These are phyloP conservation scores for Pterobdella sp. DNA, from an alignment of 2,888 invertebrate species.

Conservation along the genomic window DNA sequence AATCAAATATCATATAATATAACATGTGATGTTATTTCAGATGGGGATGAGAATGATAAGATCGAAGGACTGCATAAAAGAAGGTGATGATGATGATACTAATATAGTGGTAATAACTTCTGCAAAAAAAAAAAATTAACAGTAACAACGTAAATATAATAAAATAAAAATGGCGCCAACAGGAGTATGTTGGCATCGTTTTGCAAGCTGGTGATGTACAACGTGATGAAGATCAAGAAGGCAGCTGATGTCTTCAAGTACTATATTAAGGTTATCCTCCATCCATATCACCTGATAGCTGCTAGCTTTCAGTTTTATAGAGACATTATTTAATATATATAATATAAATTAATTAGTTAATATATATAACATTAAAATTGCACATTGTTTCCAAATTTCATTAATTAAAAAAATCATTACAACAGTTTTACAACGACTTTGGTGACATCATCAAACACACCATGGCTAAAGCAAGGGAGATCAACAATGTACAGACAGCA, in stretches of 20 bases:
- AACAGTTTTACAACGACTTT: slow-evolving; percentile 87
- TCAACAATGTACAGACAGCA: slow-evolving; percentile 90
- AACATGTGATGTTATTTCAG: slow-evolving; percentile 40
- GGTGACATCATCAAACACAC: slow-evolving; percentile 97
- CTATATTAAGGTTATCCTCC: slow-evolving; percentile 79
- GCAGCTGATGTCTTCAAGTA: slow-evolving; percentile 92
- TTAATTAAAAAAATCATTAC: too few relatives aligned
- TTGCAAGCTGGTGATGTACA: slow-evolving; percentile 94
- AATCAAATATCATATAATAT: too few relatives aligned
- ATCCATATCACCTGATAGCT: neutral
- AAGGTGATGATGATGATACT: slow-evolving; percentile 39
- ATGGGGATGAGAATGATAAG: slow-evolving; percentile 81
- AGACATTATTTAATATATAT: neutral
- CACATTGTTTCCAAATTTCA: too few relatives aligned
- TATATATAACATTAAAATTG: neutral
- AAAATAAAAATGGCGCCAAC: too few relatives aligned
- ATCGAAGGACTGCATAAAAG: slow-evolving; percentile 94
- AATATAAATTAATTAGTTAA: neutral
- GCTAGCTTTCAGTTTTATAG: neutral
- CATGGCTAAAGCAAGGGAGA: slow-evolving; percentile 88
- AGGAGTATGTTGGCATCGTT: slow-evolving; percentile 89
- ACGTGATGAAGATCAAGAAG: slow-evolving; percentile 78
- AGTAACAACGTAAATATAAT: neutral
- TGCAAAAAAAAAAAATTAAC: neutral
- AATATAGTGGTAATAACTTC: neutral